Percentiles rank a stretch among this genome's conserved stretches.
These are phyloP conservation scores for Poeciliopsis gracilis DNA, from an alignment of 2,797 vertebrate species.

Conservation along the genomic window DNA sequence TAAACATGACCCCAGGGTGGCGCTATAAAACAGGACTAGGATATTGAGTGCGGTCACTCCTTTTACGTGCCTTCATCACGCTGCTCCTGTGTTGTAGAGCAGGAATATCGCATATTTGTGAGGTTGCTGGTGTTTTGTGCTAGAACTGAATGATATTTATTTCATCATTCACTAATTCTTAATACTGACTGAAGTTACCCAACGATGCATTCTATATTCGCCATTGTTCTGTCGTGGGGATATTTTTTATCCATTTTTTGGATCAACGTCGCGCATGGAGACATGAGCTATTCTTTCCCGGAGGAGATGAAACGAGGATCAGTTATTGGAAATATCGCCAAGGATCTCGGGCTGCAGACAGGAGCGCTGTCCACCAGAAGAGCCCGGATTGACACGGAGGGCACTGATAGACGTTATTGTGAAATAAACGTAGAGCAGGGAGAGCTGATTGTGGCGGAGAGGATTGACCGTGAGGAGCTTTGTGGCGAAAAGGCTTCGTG, in stretches of 20 bases:
- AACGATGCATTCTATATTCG: background rate
- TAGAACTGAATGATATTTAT: too few relatives aligned
- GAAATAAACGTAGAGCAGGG: constrained; percentile 38
- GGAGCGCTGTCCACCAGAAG: constrained; percentile 32
- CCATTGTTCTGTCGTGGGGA: rapidly evolving
- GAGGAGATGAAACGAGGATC: constrained; percentile 64
- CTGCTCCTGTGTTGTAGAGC: background rate
- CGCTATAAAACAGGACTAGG: background rate
- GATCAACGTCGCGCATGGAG: constrained; percentile 26
- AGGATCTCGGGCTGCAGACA: constrained; percentile 48
- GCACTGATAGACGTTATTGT: constrained; percentile 7
- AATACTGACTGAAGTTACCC: too few relatives aligned
- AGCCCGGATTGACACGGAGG: constrained; percentile 29
- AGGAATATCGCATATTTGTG: background rate
- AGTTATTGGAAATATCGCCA: constrained; percentile 63
- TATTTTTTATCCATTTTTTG: constrained; percentile 16
- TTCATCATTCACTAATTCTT: background rate
- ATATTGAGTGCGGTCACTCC: background rate
- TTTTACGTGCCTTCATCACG: background rate
- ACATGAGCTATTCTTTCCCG: constrained; percentile 47
- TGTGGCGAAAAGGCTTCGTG: constrained; percentile 67
- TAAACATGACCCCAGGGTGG: background rate
- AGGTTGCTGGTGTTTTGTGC: too few relatives aligned
- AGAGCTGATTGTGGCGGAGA: constrained; percentile 31
- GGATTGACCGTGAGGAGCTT: constrained; percentile 71